Evolutionary conservation across 1,140 invertebrate species (phyloP), one percentile per base, ranked within the genome.

Genomic region (Caenorhabditis latens): DNA sequence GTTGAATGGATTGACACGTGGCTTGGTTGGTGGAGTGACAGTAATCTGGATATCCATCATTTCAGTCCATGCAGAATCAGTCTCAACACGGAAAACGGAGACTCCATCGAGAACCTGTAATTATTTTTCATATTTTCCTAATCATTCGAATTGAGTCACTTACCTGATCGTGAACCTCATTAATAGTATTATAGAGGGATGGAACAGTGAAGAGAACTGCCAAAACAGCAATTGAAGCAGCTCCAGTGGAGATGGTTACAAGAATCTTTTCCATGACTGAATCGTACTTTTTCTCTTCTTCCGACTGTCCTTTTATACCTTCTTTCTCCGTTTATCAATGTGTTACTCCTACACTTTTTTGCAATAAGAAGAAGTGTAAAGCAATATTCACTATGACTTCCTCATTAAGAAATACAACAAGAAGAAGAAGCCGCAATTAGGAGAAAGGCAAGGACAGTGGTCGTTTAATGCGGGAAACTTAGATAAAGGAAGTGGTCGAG

Each of bases 121-220:
- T 24, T 32, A 63, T 0, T 53, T 11, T 19, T 24, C 19, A 13
- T 5, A 79, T 46, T 8, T n/a, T 46, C 9, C 14, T 14, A 79
- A 19, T 43, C 6, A 4, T 21, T 32, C n/a, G 5, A 8, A 71
- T 40, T 55, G 24, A 79, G 58, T 43, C 2, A 43, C 40, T 85
- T 16, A 89, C 88, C 71, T 89, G 89, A 87, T 89, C 88, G 79
- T 89, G 89, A 42, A 89, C 48, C 53, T 89, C 88, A 86, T 89
- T 89, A 63, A 89, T 89, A 42, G 82, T 85, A 58, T 86, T 84
- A 85, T 89, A 89, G 43, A 89, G 89, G n/a, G 71, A 79, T 79
- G 71, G 71, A 79, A 79, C 71, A 79, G 71, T 79, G 21, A 79
- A 79, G 53, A 79, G 43, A 24, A 79, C 71, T 50, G 71, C 71